These are phyloP conservation scores for Trachelus stipa DNA, from an alignment of 2,888 invertebrate genomes.

Conservation along the genomic window DNA sequence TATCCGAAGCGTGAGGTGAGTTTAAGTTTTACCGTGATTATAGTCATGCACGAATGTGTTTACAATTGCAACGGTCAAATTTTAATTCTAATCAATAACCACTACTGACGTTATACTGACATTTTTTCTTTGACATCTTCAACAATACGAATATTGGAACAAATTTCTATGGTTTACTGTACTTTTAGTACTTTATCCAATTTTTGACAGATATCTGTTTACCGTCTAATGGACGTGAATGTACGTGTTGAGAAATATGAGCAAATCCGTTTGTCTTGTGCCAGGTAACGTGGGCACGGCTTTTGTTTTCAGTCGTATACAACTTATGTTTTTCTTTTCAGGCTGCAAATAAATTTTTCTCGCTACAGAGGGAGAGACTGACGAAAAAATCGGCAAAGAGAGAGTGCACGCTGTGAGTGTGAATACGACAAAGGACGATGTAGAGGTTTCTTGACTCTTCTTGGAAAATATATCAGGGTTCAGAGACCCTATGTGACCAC, in stretches of 20 bases:
- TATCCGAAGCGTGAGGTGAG: neutral
- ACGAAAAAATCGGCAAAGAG: neutral
- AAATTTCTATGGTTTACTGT: no score
- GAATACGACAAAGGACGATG: neutral
- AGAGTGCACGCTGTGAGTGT: neutral
- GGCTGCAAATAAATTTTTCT: neutral
- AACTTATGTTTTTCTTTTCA: neutral
- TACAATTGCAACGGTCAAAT: neutral
- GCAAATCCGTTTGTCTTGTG: neutral
- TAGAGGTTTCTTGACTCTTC: neutral
- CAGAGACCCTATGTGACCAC: neutral
- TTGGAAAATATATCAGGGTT: neutral
- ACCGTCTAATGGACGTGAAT: neutral
- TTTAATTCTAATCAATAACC: neutral
- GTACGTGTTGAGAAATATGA: neutral
- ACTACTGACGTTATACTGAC: neutral
- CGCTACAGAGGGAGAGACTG: neutral
- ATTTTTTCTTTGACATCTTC: neutral
- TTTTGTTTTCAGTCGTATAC: neutral
- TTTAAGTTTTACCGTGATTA: neutral
- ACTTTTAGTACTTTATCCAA: no score
- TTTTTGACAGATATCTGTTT: neutral
- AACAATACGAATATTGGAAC: neutral
- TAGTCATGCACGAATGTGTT: neutral
- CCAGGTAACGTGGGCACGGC: neutral